phyloP scores from a whole-genome alignment of 2,113 vertebrate genomes.

The Coreoperca whiteheadi region DNA sequence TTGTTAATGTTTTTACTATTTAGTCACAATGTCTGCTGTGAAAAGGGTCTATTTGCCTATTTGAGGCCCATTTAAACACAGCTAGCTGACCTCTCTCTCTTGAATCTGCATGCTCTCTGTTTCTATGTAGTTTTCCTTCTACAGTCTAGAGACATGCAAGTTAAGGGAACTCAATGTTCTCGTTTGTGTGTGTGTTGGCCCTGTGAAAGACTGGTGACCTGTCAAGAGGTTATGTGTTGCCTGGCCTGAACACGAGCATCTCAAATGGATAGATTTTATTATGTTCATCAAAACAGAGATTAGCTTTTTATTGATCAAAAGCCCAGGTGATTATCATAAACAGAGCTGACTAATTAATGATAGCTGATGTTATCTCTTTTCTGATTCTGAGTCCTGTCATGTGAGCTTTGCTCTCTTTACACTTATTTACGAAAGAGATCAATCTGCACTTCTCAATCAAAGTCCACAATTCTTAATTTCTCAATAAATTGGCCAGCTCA shows the following conservation, averaged over 20 bases:
- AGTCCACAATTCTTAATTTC: neutral
- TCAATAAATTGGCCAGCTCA: neutral
- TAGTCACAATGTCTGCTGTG: neutral
- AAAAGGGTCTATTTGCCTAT: neutral
- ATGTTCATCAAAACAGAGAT: too few relatives aligned
- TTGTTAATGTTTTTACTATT: neutral
- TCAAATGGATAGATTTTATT: too few relatives aligned
- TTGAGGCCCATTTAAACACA: neutral
- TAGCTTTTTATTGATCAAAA: too few relatives aligned
- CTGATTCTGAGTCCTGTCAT: neutral
- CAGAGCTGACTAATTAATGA: neutral
- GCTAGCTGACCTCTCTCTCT: neutral
- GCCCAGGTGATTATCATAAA: neutral
- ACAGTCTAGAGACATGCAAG: neutral
- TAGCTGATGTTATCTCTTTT: neutral
- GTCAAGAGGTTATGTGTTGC: too few relatives aligned
- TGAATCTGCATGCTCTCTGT: neutral
- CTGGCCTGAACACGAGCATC: too few relatives aligned
- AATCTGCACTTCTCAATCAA: neutral
- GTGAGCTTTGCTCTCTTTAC: constrained; percentile 10
- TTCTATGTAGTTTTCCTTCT: neutral
- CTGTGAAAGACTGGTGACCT: too few relatives aligned
- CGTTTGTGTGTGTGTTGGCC: too few relatives aligned
- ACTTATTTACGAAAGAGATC: constrained; percentile 10
- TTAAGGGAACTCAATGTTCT: too few relatives aligned